A percentile compares a stretch with the other conserved stretches of the same genome.
Conservation (phyloP, 2,113 vertebrate species). For the Aptenodytes forsteri region DNA sequence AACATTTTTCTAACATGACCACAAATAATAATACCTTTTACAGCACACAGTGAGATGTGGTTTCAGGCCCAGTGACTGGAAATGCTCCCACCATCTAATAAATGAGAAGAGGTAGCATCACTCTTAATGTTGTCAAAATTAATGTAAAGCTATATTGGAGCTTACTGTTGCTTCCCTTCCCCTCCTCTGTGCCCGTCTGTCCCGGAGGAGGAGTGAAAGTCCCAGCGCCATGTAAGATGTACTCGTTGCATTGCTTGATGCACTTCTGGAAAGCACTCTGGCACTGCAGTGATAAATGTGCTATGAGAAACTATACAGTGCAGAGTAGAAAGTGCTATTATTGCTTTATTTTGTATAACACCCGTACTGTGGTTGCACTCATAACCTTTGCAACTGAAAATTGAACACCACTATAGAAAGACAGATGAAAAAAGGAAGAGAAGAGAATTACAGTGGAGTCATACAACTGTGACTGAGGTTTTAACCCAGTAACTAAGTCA, state of each 20-base stretch:
- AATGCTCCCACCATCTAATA: not conserved
- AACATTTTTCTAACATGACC: not conserved
- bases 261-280: not conserved
- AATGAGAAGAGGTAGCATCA: not conserved
- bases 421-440: not conserved
- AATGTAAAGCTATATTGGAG: not conserved
- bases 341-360: not conserved
- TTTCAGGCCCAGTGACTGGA: not conserved
- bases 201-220: not conserved
- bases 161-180: not conserved
- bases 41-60: not conserved
- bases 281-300: not conserved
- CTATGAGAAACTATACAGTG: rapidly evolving
- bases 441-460: not conserved
- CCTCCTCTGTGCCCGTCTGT: not conserved
- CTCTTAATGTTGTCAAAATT: not conserved
- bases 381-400: not conserved
- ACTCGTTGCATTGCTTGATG: rapidly evolving
- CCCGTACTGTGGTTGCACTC: not conserved
- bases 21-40: not conserved
- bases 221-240: rapidly evolving
- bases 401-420: not conserved
- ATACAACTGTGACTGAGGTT: not conserved
- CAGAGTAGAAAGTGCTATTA: not conserved
- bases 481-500: not conserved